Conservation (phyloP, 2,888 invertebrate genomes). For the Diarsia dahlii region DNA sequence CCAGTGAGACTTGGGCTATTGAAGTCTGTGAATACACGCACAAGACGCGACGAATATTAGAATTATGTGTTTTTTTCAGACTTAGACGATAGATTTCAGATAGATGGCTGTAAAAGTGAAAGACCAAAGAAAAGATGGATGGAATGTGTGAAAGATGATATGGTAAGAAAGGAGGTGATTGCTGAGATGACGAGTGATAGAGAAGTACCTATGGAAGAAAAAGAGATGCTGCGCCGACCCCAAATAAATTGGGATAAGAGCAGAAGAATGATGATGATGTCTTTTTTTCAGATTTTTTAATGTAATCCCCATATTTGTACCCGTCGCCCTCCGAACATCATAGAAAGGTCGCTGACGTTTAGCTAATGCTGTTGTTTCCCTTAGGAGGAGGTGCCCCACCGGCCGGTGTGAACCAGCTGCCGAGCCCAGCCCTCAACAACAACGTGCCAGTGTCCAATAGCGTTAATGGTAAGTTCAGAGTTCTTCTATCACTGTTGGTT, state of each 20-base stretch:
- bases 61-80: too few species aligned
- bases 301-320: too few species aligned
- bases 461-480: constrained; percentile 70
- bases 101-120: too few species aligned
- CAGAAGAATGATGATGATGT: too few species aligned
- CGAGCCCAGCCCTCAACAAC: constrained; percentile 72
- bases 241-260: too few species aligned
- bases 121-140: too few species aligned
- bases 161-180: too few species aligned
- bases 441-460: constrained; percentile 72
- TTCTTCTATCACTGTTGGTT: background rate
- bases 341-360: background rate
- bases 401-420: constrained; percentile 38
- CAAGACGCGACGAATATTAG: background rate
- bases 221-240: too few species aligned
- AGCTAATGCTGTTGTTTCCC: background rate
- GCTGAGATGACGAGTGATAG: too few species aligned
- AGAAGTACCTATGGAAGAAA: too few species aligned
- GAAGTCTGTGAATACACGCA: background rate
- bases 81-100: too few species aligned
- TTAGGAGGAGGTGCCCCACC: constrained; percentile 38
- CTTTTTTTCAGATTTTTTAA: background rate
- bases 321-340: background rate
- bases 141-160: too few species aligned
- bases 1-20: background rate